phyloP scores from a whole-genome alignment of 1,140 invertebrate genomes.

The Ceratina japonica region DNA sequence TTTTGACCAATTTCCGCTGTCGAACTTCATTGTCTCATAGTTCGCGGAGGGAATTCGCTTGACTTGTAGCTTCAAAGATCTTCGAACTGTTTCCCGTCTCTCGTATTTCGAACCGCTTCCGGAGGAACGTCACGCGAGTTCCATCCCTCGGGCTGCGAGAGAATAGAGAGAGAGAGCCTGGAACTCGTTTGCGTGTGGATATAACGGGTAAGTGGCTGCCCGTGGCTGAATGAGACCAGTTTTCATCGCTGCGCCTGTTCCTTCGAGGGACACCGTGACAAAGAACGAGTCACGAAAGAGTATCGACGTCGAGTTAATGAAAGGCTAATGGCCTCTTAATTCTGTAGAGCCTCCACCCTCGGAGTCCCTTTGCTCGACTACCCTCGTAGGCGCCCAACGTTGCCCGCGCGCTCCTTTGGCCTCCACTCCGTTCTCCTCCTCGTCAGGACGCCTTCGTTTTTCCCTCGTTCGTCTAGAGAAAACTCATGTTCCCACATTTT shows the following conservation, averaged over 20 bases:
- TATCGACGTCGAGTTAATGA: slow-evolving; percentile 68
- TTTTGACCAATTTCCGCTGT: too few species aligned
- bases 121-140: not conserved
- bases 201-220: slow-evolving; percentile 48
- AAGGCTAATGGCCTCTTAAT: slow-evolving; percentile 74
- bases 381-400: not conserved
- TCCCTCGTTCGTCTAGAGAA: not conserved
- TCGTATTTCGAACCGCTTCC: not conserved
- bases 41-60: not conserved
- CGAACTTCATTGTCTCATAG: not conserved
- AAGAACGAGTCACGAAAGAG: slow-evolving; percentile 53
- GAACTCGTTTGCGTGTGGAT: slow-evolving; percentile 49
- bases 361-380: slow-evolving; percentile 20
- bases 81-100: not conserved
- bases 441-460: not conserved
- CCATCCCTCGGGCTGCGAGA: not conserved
- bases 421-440: not conserved
- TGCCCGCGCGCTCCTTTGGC: not conserved
- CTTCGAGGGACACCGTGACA: slow-evolving; percentile 16
- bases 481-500: not conserved
- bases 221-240: slow-evolving; percentile 41
- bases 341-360: slow-evolving; percentile 66
- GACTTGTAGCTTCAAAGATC: not conserved
- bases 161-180: slow-evolving; percentile 22
- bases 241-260: slow-evolving; percentile 50